A percentile compares a stretch with the other conserved stretches of the same genome.
These are phyloP conservation scores for Doryteuthis pealeii DNA, from an alignment of 1,140 invertebrate genomes.

Conservation along the genomic window DNA sequence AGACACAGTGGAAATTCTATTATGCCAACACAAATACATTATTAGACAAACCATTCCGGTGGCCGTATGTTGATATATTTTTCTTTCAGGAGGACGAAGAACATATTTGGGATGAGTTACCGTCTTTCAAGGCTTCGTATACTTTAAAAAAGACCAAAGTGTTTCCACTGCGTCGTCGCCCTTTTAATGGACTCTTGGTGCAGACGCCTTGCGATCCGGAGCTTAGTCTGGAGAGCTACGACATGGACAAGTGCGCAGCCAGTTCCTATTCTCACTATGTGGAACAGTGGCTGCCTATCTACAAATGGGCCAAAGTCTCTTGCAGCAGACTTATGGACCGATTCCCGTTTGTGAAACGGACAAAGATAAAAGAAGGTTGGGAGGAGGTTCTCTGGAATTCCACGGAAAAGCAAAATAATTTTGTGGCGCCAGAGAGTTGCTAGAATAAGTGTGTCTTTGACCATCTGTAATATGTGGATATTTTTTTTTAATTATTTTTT, in stretches of 20 bases:
- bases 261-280: not conserved
- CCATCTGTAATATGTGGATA: too few species aligned
- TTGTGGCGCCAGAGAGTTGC: not conserved
- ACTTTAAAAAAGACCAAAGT: conserved; percentile 28
- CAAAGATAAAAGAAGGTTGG: not conserved
- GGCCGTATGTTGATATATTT: conserved; percentile 55
- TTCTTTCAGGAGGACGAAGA: conserved; percentile 46
- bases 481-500: too few species aligned
- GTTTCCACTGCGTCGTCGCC: conserved; percentile 42
- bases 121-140: conserved; percentile 26
- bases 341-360: not conserved
- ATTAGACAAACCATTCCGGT: conserved; percentile 31
- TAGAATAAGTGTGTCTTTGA: too few species aligned
- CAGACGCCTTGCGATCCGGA: conserved; percentile 37
- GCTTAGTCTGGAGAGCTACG: not conserved
- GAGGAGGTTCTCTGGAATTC: not conserved
- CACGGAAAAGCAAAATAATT: not conserved
- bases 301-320: not conserved
- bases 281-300: not conserved
- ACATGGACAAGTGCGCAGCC: not conserved
- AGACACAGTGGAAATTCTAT: conserved; percentile 42
- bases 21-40: conserved; percentile 20
- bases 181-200: conserved; percentile 38
- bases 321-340: not conserved
- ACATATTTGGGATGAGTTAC: conserved; percentile 44